phyloP scores from a whole-genome alignment of 2,113 vertebrate genomes.

The Pituophis catenifer region DNA sequence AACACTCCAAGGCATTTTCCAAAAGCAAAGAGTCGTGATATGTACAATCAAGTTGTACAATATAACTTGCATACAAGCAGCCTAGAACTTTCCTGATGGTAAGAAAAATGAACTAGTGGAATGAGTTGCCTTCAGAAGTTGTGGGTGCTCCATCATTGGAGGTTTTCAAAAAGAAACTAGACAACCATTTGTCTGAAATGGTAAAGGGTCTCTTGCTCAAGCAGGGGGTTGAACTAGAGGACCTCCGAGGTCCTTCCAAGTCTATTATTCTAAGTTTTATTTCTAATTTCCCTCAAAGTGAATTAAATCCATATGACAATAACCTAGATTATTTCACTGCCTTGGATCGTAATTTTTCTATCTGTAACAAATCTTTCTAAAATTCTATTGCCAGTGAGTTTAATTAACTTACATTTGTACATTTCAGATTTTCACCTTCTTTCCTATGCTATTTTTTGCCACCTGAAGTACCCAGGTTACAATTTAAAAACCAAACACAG shows the following conservation, averaged over 20 bases:
- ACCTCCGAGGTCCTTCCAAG: neutral
- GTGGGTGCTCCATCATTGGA: neutral
- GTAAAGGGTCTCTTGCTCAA: neutral
- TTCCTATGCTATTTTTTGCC: neutral
- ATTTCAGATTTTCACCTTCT: neutral
- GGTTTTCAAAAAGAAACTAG: neutral
- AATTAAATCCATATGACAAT: neutral
- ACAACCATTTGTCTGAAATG: neutral
- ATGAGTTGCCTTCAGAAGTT: neutral
- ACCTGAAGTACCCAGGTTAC: neutral
- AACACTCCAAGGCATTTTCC: neutral
- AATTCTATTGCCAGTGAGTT: neutral
- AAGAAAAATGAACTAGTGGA: neutral
- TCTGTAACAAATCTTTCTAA: neutral
- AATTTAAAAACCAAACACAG: neutral
- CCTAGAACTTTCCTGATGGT: neutral
- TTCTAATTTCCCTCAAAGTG: neutral
- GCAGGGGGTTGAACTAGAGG: neutral
- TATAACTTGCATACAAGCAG: neutral
- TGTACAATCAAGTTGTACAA: neutral
- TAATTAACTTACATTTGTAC: neutral
- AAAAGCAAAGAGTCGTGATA: neutral
- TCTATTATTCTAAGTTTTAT: neutral
- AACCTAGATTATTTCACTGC: neutral
- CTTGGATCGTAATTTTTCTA: neutral